These are phyloP conservation scores for Anarhynchus alexandrinus DNA, from an alignment of 2,113 vertebrate species.

Conservation along the genomic window DNA sequence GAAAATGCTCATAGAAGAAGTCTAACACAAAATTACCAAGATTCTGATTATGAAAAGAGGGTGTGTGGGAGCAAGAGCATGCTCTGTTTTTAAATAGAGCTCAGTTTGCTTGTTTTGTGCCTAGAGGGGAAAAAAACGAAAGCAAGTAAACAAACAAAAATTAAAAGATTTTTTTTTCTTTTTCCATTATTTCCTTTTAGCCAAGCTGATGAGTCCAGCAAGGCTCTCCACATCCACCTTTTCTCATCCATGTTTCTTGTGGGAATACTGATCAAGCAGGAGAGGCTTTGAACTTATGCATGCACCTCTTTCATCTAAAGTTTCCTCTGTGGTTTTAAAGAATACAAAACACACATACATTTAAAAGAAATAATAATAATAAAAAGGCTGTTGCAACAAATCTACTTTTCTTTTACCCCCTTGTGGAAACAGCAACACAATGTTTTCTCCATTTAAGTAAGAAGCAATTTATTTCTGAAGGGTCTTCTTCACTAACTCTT, in stretches of 20 bases:
- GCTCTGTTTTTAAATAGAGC: not conserved
- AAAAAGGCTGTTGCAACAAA: not conserved
- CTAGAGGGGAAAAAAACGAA: conserved; percentile 20
- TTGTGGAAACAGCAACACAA: not conserved
- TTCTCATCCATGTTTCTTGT: not conserved
- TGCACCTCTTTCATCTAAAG: conserved; percentile 38
- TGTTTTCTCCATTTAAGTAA: not conserved
- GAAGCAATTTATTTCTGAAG: not conserved
- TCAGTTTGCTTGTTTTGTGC: conserved; percentile 1
- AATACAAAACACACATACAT: not conserved
- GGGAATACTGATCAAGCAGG: conserved; percentile 31
- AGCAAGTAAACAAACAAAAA: conserved; percentile 23
- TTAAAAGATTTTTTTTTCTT: not conserved
- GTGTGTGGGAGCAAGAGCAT: not conserved
- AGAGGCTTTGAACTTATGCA: conserved; percentile 47
- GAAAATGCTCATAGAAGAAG: not conserved
- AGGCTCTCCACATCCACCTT: not conserved
- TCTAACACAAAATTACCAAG: not conserved
- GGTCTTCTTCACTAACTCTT: not conserved
- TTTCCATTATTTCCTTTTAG: not conserved
- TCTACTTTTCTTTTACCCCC: not conserved
- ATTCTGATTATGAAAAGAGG: not conserved
- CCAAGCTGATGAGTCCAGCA: not conserved
- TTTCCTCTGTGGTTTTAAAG: conserved; percentile 8
- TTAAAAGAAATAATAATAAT: not conserved